Conservation (phyloP, 1,140 invertebrate species). For the Chrysomallon squamiferum region DNA sequence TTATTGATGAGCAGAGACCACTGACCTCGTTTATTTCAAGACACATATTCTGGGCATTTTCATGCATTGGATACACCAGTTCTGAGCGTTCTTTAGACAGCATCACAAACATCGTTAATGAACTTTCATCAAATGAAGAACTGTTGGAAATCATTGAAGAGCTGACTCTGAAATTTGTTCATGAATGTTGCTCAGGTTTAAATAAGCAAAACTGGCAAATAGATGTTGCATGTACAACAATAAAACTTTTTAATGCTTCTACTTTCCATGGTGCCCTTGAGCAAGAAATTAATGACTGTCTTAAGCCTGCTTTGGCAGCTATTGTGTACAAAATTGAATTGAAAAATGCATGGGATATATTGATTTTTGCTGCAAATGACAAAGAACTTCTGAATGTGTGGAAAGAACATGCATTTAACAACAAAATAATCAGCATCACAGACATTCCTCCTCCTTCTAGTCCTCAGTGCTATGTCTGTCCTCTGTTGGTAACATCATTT, state of each 20-base stretch:
- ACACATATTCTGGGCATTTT: constrained; percentile 38
- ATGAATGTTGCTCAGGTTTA: not conserved
- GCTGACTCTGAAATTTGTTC: constrained; percentile 5
- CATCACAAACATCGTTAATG: constrained; percentile 15
- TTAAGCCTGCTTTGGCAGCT: constrained; percentile 20
- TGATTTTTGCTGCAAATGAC: constrained; percentile 1
- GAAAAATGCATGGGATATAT: constrained; percentile 9
- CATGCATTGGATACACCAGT: constrained; percentile 28
- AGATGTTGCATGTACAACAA: constrained; percentile 13
- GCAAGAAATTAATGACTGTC: constrained; percentile 11
- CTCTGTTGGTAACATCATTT: not conserved
- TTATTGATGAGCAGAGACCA: constrained; percentile 19
- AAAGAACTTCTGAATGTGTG: constrained; percentile 2
- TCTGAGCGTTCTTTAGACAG: constrained; percentile 15
- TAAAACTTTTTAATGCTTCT: not conserved
- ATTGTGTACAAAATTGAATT: constrained; percentile 17
- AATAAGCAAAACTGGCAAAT: constrained; percentile 12
- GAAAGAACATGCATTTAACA: constrained; percentile 11
- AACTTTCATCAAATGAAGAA: constrained; percentile 7
- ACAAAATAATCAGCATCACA: constrained; percentile 5
- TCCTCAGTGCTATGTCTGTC: constrained; percentile 22
- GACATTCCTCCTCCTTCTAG: constrained; percentile 13
- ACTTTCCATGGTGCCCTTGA: constrained; percentile 16
- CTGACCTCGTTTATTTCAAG: constrained; percentile 12
- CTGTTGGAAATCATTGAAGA: constrained; percentile 19